Percentiles rank a stretch among this genome's conserved stretches.
phyloP scores from a whole-genome alignment of 2,888 invertebrate genomes.

The Cryptocephalus primarius region DNA sequence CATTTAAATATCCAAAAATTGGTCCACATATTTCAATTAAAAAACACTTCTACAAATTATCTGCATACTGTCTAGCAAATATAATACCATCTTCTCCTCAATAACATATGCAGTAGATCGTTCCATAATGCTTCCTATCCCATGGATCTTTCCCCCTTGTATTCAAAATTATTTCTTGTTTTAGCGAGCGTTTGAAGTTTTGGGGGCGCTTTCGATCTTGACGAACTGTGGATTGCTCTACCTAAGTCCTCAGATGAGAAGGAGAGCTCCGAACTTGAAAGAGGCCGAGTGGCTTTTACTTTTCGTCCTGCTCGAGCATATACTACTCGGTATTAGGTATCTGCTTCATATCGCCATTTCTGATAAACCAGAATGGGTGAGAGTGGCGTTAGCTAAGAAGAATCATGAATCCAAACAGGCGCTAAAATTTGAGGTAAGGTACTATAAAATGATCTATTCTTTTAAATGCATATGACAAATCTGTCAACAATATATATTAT shows the following conservation, averaged over 20 bases:
- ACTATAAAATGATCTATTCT: too few species aligned
- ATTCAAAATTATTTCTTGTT: constrained; percentile 3
- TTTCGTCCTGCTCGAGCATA: constrained; percentile 59
- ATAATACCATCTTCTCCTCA: too few species aligned
- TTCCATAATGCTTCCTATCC: too few species aligned
- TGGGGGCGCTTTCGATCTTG: constrained; percentile 57
- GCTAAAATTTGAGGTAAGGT: constrained; percentile 44
- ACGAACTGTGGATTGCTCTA: constrained; percentile 66
- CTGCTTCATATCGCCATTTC: constrained; percentile 56
- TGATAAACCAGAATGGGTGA: constrained; percentile 58
- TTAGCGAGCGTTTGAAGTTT: constrained; percentile 53
- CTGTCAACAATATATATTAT: too few species aligned
- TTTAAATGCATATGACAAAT: too few species aligned
- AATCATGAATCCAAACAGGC: constrained; percentile 53
- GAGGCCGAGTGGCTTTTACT: constrained; percentile 44
- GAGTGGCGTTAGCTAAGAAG: constrained; percentile 48
- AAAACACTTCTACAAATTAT: too few species aligned
- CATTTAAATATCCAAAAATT: too few species aligned
- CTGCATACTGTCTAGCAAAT: too few species aligned
- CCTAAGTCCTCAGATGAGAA: constrained; percentile 51
- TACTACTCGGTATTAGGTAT: constrained; percentile 53
- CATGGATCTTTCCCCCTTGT: too few species aligned
- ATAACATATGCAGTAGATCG: too few species aligned
- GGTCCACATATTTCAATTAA: too few species aligned
- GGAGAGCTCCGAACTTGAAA: constrained; percentile 19